Conservation (phyloP, 1,140 invertebrate species). For the Leptestheria dahalacensis region DNA sequence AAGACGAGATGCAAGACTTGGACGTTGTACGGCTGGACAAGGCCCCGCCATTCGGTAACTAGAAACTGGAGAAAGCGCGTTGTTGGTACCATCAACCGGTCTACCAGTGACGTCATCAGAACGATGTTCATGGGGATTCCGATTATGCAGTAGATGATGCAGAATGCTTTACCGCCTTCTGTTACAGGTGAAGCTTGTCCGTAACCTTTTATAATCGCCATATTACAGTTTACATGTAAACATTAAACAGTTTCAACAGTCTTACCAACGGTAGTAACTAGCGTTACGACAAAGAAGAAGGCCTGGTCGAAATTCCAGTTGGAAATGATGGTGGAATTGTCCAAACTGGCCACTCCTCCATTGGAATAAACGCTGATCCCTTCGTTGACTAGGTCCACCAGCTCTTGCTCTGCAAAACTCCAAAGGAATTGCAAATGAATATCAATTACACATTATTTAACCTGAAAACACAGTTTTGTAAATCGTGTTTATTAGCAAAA, state of each 20-base stretch:
- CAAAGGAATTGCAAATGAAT: no score
- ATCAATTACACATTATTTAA: no score
- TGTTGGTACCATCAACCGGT: conserved; percentile 37
- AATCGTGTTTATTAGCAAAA: no score
- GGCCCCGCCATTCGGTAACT: conserved; percentile 14
- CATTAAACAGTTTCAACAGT: not conserved
- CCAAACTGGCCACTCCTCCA: conserved; percentile 51
- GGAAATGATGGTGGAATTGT: conserved; percentile 52
- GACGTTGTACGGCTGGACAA: conserved; percentile 21
- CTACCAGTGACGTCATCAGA: conserved; percentile 17
- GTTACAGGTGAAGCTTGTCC: conserved; percentile 34
- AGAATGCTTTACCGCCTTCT: conserved; percentile 32
- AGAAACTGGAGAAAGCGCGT: conserved; percentile 34
- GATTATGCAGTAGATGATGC: conserved; percentile 38
- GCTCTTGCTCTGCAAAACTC: not conserved
- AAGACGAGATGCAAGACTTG: conserved; percentile 41
- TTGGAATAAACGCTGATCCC: not conserved
- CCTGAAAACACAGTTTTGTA: no score
- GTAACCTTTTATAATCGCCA: conserved; percentile 25
- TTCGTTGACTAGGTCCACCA: not conserved
- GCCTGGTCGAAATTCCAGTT: conserved; percentile 80
- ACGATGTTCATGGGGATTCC: conserved; percentile 35
- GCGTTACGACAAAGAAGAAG: conserved; percentile 70
- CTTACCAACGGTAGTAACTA: conserved; percentile 68
- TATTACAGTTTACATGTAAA: not conserved